Evolutionary conservation across 2,113 vertebrate genomes (phyloP), one percentile per base, ranked within the genome.

Genomic region (Theropithecus gelada): DNA sequence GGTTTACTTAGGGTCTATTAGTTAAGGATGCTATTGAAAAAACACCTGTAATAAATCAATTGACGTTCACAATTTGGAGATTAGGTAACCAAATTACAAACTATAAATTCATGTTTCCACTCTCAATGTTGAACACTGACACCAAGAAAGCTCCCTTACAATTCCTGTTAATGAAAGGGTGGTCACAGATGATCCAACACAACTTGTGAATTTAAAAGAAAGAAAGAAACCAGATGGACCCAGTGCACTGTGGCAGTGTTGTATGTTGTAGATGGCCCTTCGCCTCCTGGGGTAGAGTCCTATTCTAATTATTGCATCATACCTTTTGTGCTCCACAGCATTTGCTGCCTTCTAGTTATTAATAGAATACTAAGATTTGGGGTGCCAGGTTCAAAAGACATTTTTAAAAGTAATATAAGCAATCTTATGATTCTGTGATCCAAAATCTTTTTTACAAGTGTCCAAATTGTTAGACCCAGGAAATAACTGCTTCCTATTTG

Each of bases 271-370:
- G 94, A 92, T 93, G 52, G 23, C 87, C 93, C 8, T 1, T 96
- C 61, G 95, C 82, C 95, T 97, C 59, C 75, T 20, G 4, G 17
- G 9, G 45, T 52, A 43, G 98, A 91, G 79, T 43, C 78, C 52
- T 90, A 95, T 93, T 96, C 84, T 92, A 97, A 80, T 96, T 83
- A 97, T 17, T 84, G 96, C 50, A 55, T 48, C 57, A 76, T 48
- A 66, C 23, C 23, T 94, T 98, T 80, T 92, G 43, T 70, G 57
- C 10, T 93, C 30, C 59, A 78, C 80, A 91, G 3, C 0, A 25
- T 88, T 90, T 97, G 18, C 50, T 91, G 81, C 43, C 90, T 95
- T 84, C 75, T 88, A 20, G 88, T 57, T 83, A 64, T 64, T 64
- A 64, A 30, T n/a, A 68, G 43, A 66, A 92, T 40, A 43, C 4